Base-by-base conservation (phyloP, 2,888 invertebrate genomes). In the Lydus trimaculatus region DNA sequence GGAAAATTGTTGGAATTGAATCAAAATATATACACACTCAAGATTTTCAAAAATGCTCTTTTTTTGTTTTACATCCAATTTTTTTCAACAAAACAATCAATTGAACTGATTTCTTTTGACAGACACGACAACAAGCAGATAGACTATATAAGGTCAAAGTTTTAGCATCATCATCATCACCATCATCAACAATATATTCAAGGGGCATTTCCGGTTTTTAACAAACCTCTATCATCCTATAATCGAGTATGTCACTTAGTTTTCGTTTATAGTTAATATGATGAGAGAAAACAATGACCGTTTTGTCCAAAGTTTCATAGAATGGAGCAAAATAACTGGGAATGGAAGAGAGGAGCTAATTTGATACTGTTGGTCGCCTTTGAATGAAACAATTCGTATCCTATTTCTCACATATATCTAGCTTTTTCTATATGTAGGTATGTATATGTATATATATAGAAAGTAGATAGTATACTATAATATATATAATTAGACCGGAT, bases 351-450 rank as follows among this genome's bases (percentile, higher is more conserved):
- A 23, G 25, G 52, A 23, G 25, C 52, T 52, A 79, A 79, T 79
- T 79, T 76, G 78, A 79, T 77, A 78, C 76, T 73, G 78, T 77
- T 77, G 78, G 78, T 61, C 78, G 78, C 74, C 73, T 78, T 74
- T 79, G 74, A 75, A 78, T 78, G 75, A 73, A 74, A 78, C 76
- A 77, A 77, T 77, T 75, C 74, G 74, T 75, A 77, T 75, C 76
- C 73, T 77, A 77, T 76, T 52, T 52, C 52, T 52, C 52, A 52
- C 74, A 76, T 70, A 72, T 71, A 43, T 71, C 63, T 72, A 74
- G 23, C 52, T 52, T 25, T 52, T 52, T 52, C 52, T 52, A 52
- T 15, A 52, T 20, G 1, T n/a, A n/a, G n/a, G n/a, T n/a, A n/a
- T n/a, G n/a, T n/a, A n/a, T n/a, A 43, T 17, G 6, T 43, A 43